Conservation (phyloP, 1,140 invertebrate genomes). For the Zaprionus camerounensis region DNA sequence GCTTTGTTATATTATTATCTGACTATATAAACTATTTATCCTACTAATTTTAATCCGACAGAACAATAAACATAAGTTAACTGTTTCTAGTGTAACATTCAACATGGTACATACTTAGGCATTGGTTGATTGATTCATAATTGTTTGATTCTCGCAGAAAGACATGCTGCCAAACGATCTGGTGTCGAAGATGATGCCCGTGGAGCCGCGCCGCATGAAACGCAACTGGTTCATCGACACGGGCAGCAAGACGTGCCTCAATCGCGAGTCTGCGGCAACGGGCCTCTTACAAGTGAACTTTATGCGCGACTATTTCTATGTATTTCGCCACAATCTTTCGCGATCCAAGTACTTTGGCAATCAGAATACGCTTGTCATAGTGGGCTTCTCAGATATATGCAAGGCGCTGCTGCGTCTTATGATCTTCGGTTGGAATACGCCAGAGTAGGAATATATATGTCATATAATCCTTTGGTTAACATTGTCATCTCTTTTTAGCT, state of each 20-base stretch:
- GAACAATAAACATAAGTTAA: no score
- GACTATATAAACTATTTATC: no score
- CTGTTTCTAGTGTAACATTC: no score
- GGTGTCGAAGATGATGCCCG: slow-evolving; percentile 60
- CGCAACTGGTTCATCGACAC: slow-evolving; percentile 52
- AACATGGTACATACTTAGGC: no score
- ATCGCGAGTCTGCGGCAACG: neutral
- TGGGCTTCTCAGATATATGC: slow-evolving; percentile 52
- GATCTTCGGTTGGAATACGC: slow-evolving; percentile 59
- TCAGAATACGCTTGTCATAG: slow-evolving; percentile 32
- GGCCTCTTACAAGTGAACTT: slow-evolving; percentile 19
- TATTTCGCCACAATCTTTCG: slow-evolving; percentile 57
- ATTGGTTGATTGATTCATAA: no score
- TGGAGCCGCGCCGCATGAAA: slow-evolving; percentile 57
- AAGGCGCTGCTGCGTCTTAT: slow-evolving; percentile 53
- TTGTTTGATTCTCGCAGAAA: slow-evolving; percentile 9
- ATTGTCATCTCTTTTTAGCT: slow-evolving; percentile 19
- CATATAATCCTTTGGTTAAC: no score
- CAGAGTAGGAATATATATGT: slow-evolving; percentile 41
- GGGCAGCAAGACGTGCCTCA: neutral
- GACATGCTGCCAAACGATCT: slow-evolving; percentile 56
- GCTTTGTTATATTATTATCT: no score
- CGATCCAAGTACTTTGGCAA: slow-evolving; percentile 44
- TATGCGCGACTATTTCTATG: slow-evolving; percentile 33
- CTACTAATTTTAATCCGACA: no score